Evolutionary conservation across 2,888 invertebrate genomes (phyloP).

Genomic region (Cataglyphis altisquamis): DNA sequence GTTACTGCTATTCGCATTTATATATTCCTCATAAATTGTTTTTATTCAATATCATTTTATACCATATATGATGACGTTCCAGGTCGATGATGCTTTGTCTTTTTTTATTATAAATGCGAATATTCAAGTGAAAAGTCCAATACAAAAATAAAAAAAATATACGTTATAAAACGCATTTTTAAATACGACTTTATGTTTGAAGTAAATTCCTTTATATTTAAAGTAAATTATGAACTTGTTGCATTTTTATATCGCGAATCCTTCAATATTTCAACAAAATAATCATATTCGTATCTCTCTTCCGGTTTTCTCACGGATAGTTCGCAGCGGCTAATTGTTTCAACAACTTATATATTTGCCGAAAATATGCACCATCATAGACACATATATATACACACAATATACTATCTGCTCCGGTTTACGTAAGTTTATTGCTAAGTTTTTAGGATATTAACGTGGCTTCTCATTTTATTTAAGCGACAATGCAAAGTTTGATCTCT

Average conservation of each 20-base stretch:
- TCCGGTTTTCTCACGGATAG: slow-evolving; percentile 13
- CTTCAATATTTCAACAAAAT: background rate
- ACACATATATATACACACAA: slow-evolving; percentile 37
- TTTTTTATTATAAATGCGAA: slow-evolving; percentile 5
- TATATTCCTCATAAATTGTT: background rate
- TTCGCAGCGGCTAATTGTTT: slow-evolving; percentile 45
- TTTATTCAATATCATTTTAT: slow-evolving; percentile 12
- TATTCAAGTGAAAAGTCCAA: background rate
- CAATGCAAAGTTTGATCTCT: slow-evolving; percentile 84
- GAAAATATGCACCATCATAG: slow-evolving; percentile 14
- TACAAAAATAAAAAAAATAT: background rate
- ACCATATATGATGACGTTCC: slow-evolving; percentile 20
- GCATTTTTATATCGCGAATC: background rate
- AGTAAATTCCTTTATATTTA: background rate
- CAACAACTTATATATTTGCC: slow-evolving; percentile 23
- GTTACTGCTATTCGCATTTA: background rate
- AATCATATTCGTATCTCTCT: background rate
- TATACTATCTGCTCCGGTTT: slow-evolving; percentile 54
- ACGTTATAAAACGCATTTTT: slow-evolving; percentile 15
- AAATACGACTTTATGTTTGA: slow-evolving; percentile 3
- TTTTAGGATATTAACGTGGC: slow-evolving; percentile 60
- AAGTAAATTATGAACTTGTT: background rate
- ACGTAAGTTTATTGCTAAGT: slow-evolving; percentile 61
- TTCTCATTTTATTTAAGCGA: slow-evolving; percentile 76
- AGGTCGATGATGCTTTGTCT: background rate